Percentiles rank a stretch among this genome's conserved stretches.
These are phyloP conservation scores for Plumapathes pennacea DNA, from an alignment of 92 coral and sea anemone genomes.

Conservation along the genomic window DNA sequence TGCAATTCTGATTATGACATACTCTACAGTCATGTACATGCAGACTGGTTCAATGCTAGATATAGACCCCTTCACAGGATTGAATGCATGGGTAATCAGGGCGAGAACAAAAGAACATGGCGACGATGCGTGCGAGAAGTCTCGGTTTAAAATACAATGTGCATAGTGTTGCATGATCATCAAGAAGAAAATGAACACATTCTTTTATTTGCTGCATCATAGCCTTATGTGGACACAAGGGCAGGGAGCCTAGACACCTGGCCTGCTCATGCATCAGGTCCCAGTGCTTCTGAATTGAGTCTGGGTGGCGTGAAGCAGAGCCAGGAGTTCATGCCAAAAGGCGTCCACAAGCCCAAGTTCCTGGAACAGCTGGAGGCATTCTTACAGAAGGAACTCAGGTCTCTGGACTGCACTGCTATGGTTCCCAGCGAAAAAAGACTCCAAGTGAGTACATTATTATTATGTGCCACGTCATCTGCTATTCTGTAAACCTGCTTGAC, in stretches of 20 bases:
- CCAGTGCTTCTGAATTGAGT: conserved; percentile 83
- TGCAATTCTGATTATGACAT: too few relatives aligned
- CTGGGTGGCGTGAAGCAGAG: conserved; percentile 74
- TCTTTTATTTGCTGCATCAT: not conserved
- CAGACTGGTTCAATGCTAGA: too few relatives aligned
- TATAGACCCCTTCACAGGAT: too few relatives aligned
- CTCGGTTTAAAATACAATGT: too few relatives aligned
- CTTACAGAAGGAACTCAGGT: conserved; percentile 85
- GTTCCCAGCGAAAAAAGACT: conserved; percentile 91
- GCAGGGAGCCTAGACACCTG: conserved; percentile 94
- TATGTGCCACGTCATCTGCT: not conserved
- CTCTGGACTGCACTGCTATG: conserved; percentile 91
- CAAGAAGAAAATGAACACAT: not conserved
- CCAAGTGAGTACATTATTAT: conserved; percentile 53
- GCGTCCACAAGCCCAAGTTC: conserved; percentile 95
- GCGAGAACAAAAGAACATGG: too few relatives aligned
- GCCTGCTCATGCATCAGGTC: conserved; percentile 99
- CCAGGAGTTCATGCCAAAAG: conserved; percentile 93
- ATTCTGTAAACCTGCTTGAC: not conserved
- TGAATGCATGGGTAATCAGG: too few relatives aligned
- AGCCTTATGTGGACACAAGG: conserved; percentile 90
- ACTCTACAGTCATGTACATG: too few relatives aligned
- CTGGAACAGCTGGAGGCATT: conserved; percentile 94
- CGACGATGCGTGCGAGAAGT: too few relatives aligned
- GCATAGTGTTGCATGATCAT: too few relatives aligned